Evolutionary conservation across 2,888 invertebrate genomes (phyloP), one percentile per base, ranked within the genome.

Genomic region (Watsonalla binaria): DNA sequence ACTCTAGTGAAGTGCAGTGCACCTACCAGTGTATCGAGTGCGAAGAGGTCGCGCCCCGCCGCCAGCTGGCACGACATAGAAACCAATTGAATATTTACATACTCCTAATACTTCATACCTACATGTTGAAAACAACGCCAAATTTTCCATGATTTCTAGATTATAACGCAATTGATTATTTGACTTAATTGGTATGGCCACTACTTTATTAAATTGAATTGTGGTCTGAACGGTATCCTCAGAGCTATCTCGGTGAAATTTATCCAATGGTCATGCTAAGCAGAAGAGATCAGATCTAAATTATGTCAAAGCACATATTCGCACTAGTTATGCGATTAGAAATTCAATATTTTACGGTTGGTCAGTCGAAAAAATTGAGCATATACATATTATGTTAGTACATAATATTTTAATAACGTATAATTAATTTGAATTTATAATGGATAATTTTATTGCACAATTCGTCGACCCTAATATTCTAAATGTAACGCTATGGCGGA

Each of bases 341-440:
- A 59, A 55, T 54, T 50, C 52, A 74, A 74, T 72, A 76, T 82
- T 79, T 82, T 84, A 85, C 76, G 88, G 82, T 88, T 88, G 88
- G 88, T 90, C 90, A 88, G 89, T 89, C 88, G 84, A 87, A 88
- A 87, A 84, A 80, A 84, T 89, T 90, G 89, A 90, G 90, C 89
- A 86, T 78, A 78, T 77, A 74, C 65, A 72, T 66, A 77, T 70
- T 68, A 67, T 65, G 37, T 37, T 5, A 67, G 77, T 68, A 70
- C 72, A 70, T 72, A 66, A 63, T 60, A 61, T 70, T 74, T 76
- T 66, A 71, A 24, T 24, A 24, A 76, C 67, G 66, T 69, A 70
- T 61, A 63, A 49, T 71, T 76, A 76, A 81, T 78, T 78, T 37
- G 37, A 74, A 76, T 70, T 73, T 76, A 78, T 76, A 74, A 77